Percentiles rank a stretch among this genome's conserved stretches.
These are phyloP conservation scores for Drosophila simulans DNA, from an alignment of 1,140 invertebrate species.

Conservation along the genomic window DNA sequence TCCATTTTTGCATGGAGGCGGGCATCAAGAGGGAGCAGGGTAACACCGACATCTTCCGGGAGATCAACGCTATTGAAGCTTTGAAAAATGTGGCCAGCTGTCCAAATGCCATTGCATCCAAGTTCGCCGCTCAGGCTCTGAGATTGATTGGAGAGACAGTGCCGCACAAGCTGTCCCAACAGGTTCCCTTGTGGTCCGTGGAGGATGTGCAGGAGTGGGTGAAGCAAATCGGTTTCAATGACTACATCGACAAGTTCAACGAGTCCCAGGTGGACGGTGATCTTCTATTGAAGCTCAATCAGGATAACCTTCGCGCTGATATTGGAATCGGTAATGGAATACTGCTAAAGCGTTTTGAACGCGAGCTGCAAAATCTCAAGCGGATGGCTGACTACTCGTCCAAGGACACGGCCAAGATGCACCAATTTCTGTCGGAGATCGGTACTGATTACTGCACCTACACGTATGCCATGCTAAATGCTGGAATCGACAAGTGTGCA, in stretches of 20 bases:
- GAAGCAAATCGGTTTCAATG: slow-evolving; percentile 97
- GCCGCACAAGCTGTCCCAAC: slow-evolving; percentile 98
- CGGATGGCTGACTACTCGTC: slow-evolving; percentile 99
- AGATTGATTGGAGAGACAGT: slow-evolving; percentile 98
- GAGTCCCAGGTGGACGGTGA: slow-evolving; percentile 99
- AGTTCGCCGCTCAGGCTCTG: slow-evolving; percentile 98
- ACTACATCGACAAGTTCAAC: slow-evolving; percentile 93
- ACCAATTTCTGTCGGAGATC: slow-evolving; percentile 94
- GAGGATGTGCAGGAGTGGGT: slow-evolving; percentile 99
- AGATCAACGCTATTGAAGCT: slow-evolving; percentile 97
- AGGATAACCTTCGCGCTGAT: slow-evolving; percentile 96
- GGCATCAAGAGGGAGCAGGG: slow-evolving; percentile 98
- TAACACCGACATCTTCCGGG: slow-evolving; percentile 96
- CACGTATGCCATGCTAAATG: slow-evolving; percentile 98
- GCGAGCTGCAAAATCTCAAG: slow-evolving; percentile 97
- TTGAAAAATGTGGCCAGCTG: slow-evolving; percentile 98
- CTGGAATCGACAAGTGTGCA: slow-evolving; percentile 95
- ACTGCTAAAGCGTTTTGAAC: slow-evolving; percentile 94
- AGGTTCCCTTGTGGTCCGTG: slow-evolving; percentile 98
- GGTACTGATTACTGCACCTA: slow-evolving; percentile 97
- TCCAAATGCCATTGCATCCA: slow-evolving; percentile 98
- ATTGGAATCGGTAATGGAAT: slow-evolving; percentile 98
- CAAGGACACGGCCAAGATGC: slow-evolving; percentile 95
- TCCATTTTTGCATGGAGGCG: slow-evolving; percentile 99
- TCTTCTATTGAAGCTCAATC: slow-evolving; percentile 95